Evolutionary conservation across 2,797 vertebrate genomes (phyloP), one percentile per base, ranked within the genome.

Genomic region (Protonibea diacanthus): DNA sequence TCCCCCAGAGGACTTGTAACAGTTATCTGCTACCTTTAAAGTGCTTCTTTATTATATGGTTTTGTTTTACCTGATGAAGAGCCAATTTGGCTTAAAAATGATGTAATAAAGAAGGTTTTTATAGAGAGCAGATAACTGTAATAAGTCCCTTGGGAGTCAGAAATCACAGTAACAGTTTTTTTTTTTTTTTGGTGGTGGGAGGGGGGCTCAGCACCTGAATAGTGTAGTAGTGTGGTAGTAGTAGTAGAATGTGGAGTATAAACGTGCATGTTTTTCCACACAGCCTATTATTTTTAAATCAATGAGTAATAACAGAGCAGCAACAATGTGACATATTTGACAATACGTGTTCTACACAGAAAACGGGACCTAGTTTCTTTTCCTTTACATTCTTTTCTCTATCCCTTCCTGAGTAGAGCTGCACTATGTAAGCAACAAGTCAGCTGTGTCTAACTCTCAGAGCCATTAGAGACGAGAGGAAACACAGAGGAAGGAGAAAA

Each of bases 31-130:
- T 44, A 1, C 33, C 23, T 57, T 63, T 42, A 6, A 55, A 1
- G 4, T 0, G 49, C 27, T 8, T 68, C 14, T 67, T 59, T 59
- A 60, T 45, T 18, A 29, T 42, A 53, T 61, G 15, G 17, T 47
- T 57, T 45, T 47, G 23, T 47, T 38, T 18, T 8, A 45, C 18
- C 18, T 57, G 23, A 55, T 55, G 21, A 44, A 56, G 21, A 67
- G 49, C 10, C 17, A 29, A 21, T 55, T 14, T 38, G 27, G n/a
- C 1, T 40, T 57, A 9, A 55, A 40, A 25, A 20, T 29, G 0
- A 44, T 42, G 33, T 18, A 13, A 52, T 57, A 13, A 73, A 73
- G 38, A 40, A 56, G 33, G 40, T 20, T 48, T 48, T 65, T 9
- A 38, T 5, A 20, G 52, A 10, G 20, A 56, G 52, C 27, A 12